Evolutionary conservation across 2,888 invertebrate genomes (phyloP), one percentile per base, ranked within the genome.

Genomic region (Dichetophora obliterata): DNA sequence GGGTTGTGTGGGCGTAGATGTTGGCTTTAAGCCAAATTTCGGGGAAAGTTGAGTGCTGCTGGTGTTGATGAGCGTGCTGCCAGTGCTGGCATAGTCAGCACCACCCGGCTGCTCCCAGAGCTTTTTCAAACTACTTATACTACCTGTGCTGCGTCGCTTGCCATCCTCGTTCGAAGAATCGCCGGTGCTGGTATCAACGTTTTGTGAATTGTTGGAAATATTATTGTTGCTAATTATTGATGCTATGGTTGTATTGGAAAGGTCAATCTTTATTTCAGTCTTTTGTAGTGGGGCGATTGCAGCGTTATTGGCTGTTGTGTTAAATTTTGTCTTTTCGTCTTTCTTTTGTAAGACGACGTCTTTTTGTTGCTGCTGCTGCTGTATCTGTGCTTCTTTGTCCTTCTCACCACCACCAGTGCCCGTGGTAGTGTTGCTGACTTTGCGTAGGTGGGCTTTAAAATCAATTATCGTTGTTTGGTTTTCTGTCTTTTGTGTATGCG

Each of bases 101-200:
- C 80, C 80, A 34, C 94, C 94, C 86, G 95, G 95, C 81, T 94
- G 94, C 90, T 97, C 97, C 97, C 97, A 97, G 80, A 97, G 90
- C 89, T 96, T 96, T 88, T 97, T 97, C 84, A 97, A 91, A 89
- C 96, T 97, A 88, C 94, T 96, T 85, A 97, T 97, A 90, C 96
- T 96, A 79, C 97, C 97, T 69, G 96, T 96, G 89, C 96, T 96
- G 82, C 95, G 94, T 16, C 97, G 92, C 88, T 96, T 97, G 87
- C 96, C 95, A 19, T 92, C 93, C 71, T 94, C 95, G 66, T 78
- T 81, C 63, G 31, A 65, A 5, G 72, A 61, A 54, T 81, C 70
- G 69, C 80, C 76, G 61, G 75, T 68, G 69, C 80, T 76, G 61
- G 75, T 77, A 77, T 75, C 72, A 78, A 70, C 24, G 77, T 75